Base-by-base conservation (phyloP, 2,888 invertebrate species). In the Philhelius pedissequus region DNA sequence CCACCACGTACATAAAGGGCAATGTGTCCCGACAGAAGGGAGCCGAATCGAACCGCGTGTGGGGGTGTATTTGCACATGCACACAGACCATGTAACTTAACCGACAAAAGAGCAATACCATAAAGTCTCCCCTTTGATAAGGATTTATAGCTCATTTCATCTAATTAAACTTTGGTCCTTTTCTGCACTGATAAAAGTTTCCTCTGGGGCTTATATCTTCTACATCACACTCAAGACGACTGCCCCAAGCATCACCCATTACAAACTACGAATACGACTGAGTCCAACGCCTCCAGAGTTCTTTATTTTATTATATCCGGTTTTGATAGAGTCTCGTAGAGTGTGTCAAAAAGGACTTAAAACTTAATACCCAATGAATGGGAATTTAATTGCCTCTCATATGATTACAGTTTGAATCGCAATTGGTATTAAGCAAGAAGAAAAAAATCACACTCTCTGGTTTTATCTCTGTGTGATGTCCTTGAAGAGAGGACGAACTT, bases 71-170 rank as follows among this genome's bases (percentile, higher is more conserved):
- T 60, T 70, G 58, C 70, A 27, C 69, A 45, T 70, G 58, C 70
- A 27, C 69, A 45, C 32, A 20, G 20, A 64, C 78, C 52, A 66
- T 79, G 83, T 74, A 79, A 58, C 75, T 79, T 70, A 74, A 74
- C 79, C 79, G 60, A 75, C 79, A 79, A 83, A 83, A 79, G 79
- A 74, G 69, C 83, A 83, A 78, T 83, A 83, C 79, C 74, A 79
- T 70, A 74, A 69, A 79, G 74, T 58, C 74, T 48, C 32, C 43
- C 66, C 70, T 79, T 79, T 83, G 83, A 79, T 79, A 83, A 83
- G 83, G 74, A 83, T 83, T 83, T 83, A 83, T 79, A 79, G 79
- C 79, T 83, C 79, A 83, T 79, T 83, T 83, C 79, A 79, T 79
- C 79, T 83, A 83, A 83, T 83, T 83, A 79, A 83, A 83, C 62